Percentiles rank a stretch among this genome's conserved stretches.
phyloP scores from a whole-genome alignment of 2,113 vertebrate species.

The Pachyramphus minor region DNA sequence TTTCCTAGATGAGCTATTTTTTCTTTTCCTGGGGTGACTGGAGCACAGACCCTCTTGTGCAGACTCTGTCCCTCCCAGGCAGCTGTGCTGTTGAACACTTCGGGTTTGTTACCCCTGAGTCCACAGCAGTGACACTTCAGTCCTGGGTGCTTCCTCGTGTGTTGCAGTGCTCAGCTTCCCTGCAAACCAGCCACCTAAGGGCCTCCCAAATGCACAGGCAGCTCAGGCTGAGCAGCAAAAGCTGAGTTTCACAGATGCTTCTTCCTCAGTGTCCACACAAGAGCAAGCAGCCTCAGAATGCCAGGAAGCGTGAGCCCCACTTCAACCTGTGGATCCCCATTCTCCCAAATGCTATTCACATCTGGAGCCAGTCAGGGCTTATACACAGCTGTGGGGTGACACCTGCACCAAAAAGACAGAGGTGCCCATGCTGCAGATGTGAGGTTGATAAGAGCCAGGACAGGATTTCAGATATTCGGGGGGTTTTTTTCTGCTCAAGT shows the following conservation, averaged over 20 bases:
- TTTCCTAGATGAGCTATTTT: not conserved
- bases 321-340: not conserved
- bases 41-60: not conserved
- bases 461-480: not conserved
- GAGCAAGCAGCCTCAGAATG: not conserved
- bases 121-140: not conserved
- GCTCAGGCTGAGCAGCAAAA: not conserved
- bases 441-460: not conserved
- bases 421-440: fast-evolving
- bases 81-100: not conserved
- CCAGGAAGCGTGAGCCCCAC: not conserved
- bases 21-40: not conserved
- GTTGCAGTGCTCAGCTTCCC: fast-evolving
- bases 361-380: not conserved
- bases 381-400: not conserved
- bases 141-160: not conserved
- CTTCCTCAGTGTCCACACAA: not conserved
- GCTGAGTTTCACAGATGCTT: not conserved
- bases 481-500: not conserved
- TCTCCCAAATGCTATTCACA: not conserved
- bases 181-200: not conserved
- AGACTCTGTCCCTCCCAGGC: not conserved
- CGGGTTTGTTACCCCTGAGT: not conserved
- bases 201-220: not conserved
- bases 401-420: not conserved